A percentile compares a stretch with the other conserved stretches of the same genome.
These are phyloP conservation scores for Torymus aiolomorphi DNA, from an alignment of 2,888 invertebrate species.

Conservation along the genomic window DNA sequence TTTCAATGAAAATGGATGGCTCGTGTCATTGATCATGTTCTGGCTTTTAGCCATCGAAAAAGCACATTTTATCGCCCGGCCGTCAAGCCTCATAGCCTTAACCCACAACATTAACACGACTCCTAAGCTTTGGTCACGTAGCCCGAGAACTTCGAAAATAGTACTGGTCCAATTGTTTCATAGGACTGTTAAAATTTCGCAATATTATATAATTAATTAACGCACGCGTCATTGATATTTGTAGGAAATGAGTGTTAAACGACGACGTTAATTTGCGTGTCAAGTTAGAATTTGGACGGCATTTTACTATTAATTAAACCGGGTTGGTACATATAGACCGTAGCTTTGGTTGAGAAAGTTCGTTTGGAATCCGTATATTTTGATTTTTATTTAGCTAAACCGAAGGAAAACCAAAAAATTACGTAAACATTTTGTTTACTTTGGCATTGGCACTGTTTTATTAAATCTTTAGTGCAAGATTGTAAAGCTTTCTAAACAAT, in stretches of 20 bases:
- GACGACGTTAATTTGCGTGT: background rate
- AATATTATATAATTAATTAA: no score
- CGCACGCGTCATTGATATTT: background rate
- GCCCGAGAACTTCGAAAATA: conserved; percentile 20
- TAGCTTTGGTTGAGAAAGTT: no score
- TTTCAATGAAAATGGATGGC: conserved; percentile 35
- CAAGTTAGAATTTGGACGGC: background rate
- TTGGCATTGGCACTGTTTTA: background rate
- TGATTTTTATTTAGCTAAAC: no score
- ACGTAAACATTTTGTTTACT: background rate
- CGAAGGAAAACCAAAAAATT: no score
- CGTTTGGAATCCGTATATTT: no score
- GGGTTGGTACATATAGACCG: no score
- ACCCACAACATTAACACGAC: conserved; percentile 15
- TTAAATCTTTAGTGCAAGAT: background rate
- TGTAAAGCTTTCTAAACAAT: conserved; percentile 3
- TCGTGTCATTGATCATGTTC: background rate
- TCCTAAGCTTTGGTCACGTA: background rate
- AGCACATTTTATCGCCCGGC: conserved; percentile 11
- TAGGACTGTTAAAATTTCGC: background rate
- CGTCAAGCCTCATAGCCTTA: conserved; percentile 21
- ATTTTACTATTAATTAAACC: no score
- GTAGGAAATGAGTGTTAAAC: background rate
- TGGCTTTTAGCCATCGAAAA: conserved; percentile 41
- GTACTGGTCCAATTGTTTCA: background rate